Conservation (phyloP, 2,888 invertebrate genomes). For the Brassicogethes aeneus region DNA sequence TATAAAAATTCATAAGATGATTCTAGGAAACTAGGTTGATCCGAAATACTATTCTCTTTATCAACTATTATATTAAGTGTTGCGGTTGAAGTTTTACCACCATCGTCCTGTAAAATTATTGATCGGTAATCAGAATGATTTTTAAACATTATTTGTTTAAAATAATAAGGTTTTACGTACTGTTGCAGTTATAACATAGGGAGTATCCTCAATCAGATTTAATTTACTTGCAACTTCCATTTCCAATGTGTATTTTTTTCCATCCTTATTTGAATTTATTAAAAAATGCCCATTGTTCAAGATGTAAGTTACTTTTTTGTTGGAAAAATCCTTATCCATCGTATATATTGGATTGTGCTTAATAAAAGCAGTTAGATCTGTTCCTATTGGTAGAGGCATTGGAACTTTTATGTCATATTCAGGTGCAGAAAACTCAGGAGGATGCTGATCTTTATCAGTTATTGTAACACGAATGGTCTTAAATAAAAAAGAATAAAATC, state of each 20-base stretch:
- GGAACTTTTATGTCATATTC: neutral
- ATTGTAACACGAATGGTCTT: no score
- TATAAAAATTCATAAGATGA: neutral
- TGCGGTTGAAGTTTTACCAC: neutral
- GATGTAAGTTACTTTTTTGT: neutral
- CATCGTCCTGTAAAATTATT: neutral
- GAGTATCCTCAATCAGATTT: neutral
- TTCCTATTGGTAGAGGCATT: neutral
- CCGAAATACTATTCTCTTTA: neutral
- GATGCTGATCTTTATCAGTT: neutral
- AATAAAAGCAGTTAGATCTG: neutral
- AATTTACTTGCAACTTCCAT: no score
- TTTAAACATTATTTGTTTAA: no score
- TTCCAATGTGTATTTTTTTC: no score
- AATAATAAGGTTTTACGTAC: no score
- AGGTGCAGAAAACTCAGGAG: neutral
- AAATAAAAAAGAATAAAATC: neutral
- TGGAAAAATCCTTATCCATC: neutral
- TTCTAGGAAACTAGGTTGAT: neutral
- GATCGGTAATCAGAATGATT: no score
- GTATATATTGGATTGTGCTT: neutral
- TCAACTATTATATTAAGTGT: neutral
- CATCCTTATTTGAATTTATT: no score
- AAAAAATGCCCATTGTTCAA: no score
- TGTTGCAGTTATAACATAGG: neutral